A percentile compares a stretch with the other conserved stretches of the same genome.
Evolutionary conservation across 2,888 invertebrate genomes (phyloP).

Genomic region (Amphipoea lucens): DNA sequence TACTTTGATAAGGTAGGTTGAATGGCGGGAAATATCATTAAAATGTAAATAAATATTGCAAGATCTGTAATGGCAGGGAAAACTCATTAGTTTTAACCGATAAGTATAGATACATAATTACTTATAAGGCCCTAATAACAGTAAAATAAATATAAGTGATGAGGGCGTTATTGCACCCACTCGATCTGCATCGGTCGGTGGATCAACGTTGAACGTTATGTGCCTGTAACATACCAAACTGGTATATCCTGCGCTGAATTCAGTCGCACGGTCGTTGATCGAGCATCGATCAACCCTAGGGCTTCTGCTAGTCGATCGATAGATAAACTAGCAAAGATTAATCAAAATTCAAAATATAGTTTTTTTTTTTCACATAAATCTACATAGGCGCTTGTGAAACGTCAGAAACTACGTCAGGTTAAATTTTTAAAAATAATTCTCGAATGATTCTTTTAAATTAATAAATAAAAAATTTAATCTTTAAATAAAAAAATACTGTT

Average conservation of each 20-base stretch:
- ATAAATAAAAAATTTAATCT: neutral
- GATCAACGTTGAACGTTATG: neutral
- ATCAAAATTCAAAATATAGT: neutral
- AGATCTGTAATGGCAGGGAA: neutral
- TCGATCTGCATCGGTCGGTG: neutral
- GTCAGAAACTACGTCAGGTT: neutral
- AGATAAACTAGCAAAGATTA: neutral
- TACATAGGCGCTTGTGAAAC: neutral
- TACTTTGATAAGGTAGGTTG: neutral
- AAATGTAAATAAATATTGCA: neutral
- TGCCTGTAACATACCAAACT: neutral
- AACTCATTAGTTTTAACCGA: neutral
- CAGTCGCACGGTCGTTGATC: neutral
- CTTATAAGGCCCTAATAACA: neutral
- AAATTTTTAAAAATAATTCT: neutral
- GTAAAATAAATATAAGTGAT: neutral
- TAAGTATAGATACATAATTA: neutral
- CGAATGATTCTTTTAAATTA: too few species aligned
- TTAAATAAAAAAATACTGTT: neutral
- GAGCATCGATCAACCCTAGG: neutral
- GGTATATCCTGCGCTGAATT: neutral
- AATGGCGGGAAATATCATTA: neutral
- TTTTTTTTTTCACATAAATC: neutral
- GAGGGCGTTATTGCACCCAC: neutral
- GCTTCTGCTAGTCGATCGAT: neutral